phyloP scores from a whole-genome alignment of 2,113 vertebrate genomes.

The Vidua chalybeata region DNA sequence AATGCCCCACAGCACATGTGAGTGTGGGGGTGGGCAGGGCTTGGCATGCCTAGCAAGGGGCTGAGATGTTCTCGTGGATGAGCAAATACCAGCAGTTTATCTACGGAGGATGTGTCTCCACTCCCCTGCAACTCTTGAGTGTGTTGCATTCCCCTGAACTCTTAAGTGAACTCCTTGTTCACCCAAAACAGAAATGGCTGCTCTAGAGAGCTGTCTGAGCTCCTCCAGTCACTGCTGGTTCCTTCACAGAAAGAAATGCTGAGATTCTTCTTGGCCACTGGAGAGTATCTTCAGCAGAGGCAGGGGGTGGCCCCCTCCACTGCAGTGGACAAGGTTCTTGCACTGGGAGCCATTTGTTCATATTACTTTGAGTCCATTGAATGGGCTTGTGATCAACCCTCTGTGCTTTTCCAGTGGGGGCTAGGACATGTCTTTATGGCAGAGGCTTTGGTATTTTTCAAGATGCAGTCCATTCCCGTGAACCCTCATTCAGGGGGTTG shows the following conservation, averaged over 20 bases:
- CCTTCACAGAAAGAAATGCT: neutral
- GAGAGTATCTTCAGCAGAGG: neutral
- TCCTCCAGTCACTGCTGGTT: neutral
- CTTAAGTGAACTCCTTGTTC: neutral
- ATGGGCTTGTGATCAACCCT: neutral
- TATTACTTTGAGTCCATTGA: neutral
- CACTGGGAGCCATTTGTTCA: neutral
- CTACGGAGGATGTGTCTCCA: neutral
- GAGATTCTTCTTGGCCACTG: neutral
- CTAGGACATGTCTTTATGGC: too few relatives aligned
- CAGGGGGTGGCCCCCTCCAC: neutral
- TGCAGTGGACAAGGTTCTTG: neutral
- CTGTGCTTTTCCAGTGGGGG: neutral
- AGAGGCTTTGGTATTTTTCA: neutral
- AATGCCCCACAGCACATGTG: constrained; percentile 97
- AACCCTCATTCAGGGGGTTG: fast-evolving
- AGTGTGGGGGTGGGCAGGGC: constrained; percentile 68
- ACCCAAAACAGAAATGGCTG: neutral
- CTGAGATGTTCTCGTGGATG: neutral
- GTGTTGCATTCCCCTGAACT: neutral
- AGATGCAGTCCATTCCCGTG: fast-evolving
- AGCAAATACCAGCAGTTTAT: neutral
- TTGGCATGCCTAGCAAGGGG: neutral
- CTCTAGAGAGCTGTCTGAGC: neutral
- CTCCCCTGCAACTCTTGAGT: neutral